Evolutionary conservation across 2,888 invertebrate genomes (phyloP), one percentile per base, ranked within the genome.

Genomic region (Eubasilissa splendida): DNA sequence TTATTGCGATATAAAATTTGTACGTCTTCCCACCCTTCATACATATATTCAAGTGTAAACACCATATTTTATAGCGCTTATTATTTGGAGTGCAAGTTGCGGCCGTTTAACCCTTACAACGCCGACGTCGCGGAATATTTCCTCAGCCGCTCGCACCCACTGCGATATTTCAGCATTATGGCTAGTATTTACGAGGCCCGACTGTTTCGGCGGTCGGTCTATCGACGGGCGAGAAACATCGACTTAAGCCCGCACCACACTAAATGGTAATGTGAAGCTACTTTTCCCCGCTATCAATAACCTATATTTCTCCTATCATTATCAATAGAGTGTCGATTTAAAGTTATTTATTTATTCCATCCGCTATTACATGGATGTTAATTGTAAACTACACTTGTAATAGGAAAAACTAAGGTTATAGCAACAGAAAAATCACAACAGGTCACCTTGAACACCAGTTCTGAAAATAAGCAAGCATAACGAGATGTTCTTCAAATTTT

Each of bases 101-200:
- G 59, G 63, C 60, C 53, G 75, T 75, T 79, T 79, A 79, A 79
- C 79, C 79, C 73, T 68, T 54, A 52, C 68, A 31, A 63, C 22
- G 53, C 59, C 60, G 73, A 63, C 31, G 53, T 52, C 60, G 73
- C 75, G 59, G 52, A 79, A 76, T 68, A 75, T 68, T 78, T 77
- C 68, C 53, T 73, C 54, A 53, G 58, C 56, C 68, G 75, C 74
- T 59, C 54, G 58, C 76, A 54, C 79, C 76, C 76, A 52, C 58
- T 58, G 50, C 79, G 77, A 80, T 82, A 82, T 80, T 80, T 82
- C 82, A 82, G 82, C 60, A 77, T 82, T 82, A 82, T 68, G 70
- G 77, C 68, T 52, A 68, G 73, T 82, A 80, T 82, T 82, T 82
- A 80, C 68, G 82, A 74, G 70, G 60, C 50, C 76, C 68, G 54